phyloP scores from a whole-genome alignment of 1,140 invertebrate genomes.

The Hylaeus anthracinus region DNA sequence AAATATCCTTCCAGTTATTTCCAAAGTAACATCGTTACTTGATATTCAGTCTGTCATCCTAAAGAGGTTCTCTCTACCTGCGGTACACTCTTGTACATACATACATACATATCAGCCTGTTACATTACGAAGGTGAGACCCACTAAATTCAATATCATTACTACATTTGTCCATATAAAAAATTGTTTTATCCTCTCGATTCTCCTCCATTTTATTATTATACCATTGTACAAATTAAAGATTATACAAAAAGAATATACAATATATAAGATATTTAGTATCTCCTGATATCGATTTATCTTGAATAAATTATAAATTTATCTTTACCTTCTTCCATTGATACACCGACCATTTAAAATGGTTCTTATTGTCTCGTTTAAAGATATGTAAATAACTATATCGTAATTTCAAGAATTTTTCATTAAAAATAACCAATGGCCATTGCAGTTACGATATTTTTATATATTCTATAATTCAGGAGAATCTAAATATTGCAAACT shows the following conservation, averaged over 20 bases:
- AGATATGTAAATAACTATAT: background rate
- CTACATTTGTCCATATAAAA: slow-evolving; percentile 5
- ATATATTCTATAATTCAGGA: slow-evolving; percentile 25
- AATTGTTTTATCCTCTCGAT: slow-evolving; percentile 29
- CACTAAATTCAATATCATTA: background rate
- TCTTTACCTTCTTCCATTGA: background rate
- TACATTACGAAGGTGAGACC: slow-evolving; percentile 11
- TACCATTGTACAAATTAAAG: slow-evolving; percentile 52
- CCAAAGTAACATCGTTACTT: background rate
- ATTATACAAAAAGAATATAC: slow-evolving; percentile 53
- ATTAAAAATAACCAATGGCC: background rate
- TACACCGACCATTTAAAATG: background rate
- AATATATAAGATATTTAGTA: slow-evolving; percentile 52
- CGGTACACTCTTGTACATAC: background rate
- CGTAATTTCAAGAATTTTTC: background rate
- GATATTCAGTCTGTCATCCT: slow-evolving; percentile 18
- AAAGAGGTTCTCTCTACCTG: slow-evolving; percentile 2
- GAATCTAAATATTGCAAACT: slow-evolving; percentile 51
- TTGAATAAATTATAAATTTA: background rate
- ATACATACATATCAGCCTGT: background rate
- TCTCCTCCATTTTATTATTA: slow-evolving; percentile 26
- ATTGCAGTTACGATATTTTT: background rate
- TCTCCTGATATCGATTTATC: slow-evolving; percentile 33
- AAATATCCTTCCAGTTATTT: background rate
- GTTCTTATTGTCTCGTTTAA: slow-evolving; percentile 38